Conservation (phyloP, 2,888 invertebrate species). For the Dasysyrphus albostriatus region DNA sequence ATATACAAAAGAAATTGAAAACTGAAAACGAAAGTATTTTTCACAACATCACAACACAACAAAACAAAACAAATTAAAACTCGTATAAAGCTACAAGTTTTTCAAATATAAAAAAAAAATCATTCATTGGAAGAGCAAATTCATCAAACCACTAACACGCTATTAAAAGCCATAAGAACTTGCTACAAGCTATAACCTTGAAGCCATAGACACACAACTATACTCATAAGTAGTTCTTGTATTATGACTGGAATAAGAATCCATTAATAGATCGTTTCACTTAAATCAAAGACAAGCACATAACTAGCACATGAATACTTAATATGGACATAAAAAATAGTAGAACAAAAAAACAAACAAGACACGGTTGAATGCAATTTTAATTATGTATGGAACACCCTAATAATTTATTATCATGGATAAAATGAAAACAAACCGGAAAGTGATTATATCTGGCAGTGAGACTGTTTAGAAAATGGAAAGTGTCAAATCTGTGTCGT, state of each 20-base stretch:
- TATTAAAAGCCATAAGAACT: slow-evolving; percentile 27
- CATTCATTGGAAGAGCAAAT: slow-evolving; percentile 59
- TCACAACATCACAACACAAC: slow-evolving; percentile 7
- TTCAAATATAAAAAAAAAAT: slow-evolving; percentile 9
- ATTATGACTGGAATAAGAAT: slow-evolving; percentile 56
- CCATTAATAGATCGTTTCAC: slow-evolving; percentile 70
- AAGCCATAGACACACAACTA: slow-evolving; percentile 24
- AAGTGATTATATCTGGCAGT: slow-evolving; percentile 40
- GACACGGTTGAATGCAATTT: slow-evolving; percentile 51
- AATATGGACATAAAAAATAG: slow-evolving; percentile 21
- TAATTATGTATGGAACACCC: slow-evolving; percentile 65
- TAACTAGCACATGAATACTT: slow-evolving; percentile 26
- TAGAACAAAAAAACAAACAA: background rate
- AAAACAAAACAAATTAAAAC: slow-evolving; percentile 33
- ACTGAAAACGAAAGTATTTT: slow-evolving; percentile 46
- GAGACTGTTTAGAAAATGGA: slow-evolving; percentile 23
- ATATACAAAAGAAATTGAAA: background rate
- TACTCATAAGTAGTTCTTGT: background rate
- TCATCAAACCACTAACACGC: slow-evolving; percentile 41
- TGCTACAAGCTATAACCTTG: slow-evolving; percentile 59
- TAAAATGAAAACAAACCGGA: slow-evolving; percentile 36
- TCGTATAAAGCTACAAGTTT: slow-evolving; percentile 59
- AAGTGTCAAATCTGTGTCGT: slow-evolving; percentile 49
- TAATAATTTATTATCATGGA: slow-evolving; percentile 32
- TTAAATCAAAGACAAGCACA: slow-evolving; percentile 56